phyloP scores from a whole-genome alignment of 2,113 vertebrate genomes.

The Chloroceryle aenea region DNA sequence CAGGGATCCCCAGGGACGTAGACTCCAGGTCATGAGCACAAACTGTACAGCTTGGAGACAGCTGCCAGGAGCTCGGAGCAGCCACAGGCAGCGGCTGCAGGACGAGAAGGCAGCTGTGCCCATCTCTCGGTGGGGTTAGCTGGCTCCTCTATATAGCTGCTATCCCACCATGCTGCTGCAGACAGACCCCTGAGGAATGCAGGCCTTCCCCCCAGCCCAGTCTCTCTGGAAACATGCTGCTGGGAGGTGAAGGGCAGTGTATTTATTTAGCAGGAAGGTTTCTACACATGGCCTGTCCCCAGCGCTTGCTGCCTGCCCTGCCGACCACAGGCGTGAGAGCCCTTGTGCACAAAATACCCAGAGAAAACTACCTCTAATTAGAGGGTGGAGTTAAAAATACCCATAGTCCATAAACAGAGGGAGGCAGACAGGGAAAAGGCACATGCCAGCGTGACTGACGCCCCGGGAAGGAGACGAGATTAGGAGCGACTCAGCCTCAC shows the following conservation, averaged over 20 bases:
- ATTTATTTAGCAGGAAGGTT: not conserved
- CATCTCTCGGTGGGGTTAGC: not conserved
- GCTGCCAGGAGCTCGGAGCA: not conserved
- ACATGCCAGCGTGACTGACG: slow-evolving; percentile 39
- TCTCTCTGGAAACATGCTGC: not conserved
- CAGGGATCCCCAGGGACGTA: fast-evolving
- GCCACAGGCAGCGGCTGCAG: not conserved
- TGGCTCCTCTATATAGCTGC: not conserved
- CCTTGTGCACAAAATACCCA: not conserved
- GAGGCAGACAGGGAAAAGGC: slow-evolving; percentile 56
- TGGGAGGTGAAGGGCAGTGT: not conserved
- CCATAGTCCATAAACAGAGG: slow-evolving; percentile 52
- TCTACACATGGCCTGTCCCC: not conserved
- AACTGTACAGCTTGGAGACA: not conserved
- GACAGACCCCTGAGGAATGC: not conserved
- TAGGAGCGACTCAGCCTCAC: slow-evolving; percentile 41
- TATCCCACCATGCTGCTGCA: not conserved
- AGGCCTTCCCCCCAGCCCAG: fast-evolving
- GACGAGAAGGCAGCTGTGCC: not conserved
- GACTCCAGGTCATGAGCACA: not conserved
- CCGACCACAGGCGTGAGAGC: not conserved
- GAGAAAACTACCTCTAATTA: slow-evolving; percentile 68
- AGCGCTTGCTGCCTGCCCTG: not conserved
- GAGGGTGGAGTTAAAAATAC: slow-evolving; percentile 71
- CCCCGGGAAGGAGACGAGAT: slow-evolving; percentile 21